Base-by-base conservation (phyloP, 2,113 vertebrate species). In the Hydrochoerus hydrochaeris region DNA sequence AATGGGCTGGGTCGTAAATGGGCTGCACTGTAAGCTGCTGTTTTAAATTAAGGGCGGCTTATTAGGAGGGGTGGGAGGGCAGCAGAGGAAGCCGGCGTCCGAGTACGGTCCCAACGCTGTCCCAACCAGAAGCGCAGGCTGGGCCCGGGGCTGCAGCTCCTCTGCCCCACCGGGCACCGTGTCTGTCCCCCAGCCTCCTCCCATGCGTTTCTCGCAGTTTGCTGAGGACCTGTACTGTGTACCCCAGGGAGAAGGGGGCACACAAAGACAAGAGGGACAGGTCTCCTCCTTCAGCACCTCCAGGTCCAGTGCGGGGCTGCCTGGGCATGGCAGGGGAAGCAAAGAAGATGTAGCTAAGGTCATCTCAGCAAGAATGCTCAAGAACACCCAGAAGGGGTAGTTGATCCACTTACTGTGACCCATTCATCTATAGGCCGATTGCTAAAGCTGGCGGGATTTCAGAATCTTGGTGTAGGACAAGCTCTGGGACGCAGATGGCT, bases 11-110 rank as follows among this genome's bases (percentile, higher is more conserved):
- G 97, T 96, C 97, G 97, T 98, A 98, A 99, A 98, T 98, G 98
- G 98, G 98, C 97, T 98, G 97, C 98, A 96, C 92, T 97, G 97
- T 98, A 98, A 98, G 98, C 98, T 98, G 98, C 98, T 97, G 97
- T 97, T 98, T 98, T 98, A 98, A 98, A 99, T 99, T 98, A 98
- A 98, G 98, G 97, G 95, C 49, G 96, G 95, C 97, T 98, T 98
- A 98, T 98, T 97, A 98, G 96, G 95, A 97, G 97, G 94, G 96
- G 96, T 95, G 98, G 98, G 96, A 96, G 94, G 97, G 97, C 94
- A 98, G 98, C 96, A 90, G 90, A 88, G 94, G 97, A 98, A 98
- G 95, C 82, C 94, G 96, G 98, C 96, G 96, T 98, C 98, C 95
- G 97, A 95, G 96, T 97, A 97, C 97, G 97, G 97, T 97, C 97